phyloP scores from a whole-genome alignment of 2,113 vertebrate genomes.

The Pangasianodon hypophthalmus region DNA sequence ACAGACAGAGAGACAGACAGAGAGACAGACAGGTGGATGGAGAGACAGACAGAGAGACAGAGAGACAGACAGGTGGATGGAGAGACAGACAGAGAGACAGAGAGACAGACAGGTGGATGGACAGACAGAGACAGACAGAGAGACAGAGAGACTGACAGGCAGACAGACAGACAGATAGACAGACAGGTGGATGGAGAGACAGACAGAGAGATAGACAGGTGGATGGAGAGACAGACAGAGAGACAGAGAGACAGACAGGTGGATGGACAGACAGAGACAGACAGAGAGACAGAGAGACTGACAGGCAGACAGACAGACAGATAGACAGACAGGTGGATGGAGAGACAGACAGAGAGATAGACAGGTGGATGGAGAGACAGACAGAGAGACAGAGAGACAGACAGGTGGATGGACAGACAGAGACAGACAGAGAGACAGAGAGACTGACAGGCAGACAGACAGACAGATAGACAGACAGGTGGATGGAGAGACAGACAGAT shows the following conservation, averaged over 20 bases:
- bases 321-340: background rate
- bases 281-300: background rate
- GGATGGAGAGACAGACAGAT: no score
- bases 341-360: background rate
- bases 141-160: no score
- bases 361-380: background rate
- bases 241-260: background rate
- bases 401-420: background rate
- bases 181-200: background rate
- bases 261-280: background rate
- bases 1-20: no score
- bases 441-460: background rate
- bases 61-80: background rate
- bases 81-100: background rate
- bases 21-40: background rate
- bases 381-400: background rate
- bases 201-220: background rate
- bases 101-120: background rate
- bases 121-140: no score
- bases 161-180: background rate
- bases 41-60: background rate
- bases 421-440: background rate
- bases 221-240: background rate
- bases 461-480: background rate
- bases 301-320: background rate